A percentile compares a stretch with the other conserved stretches of the same genome.
Evolutionary conservation across 2,113 vertebrate species (phyloP).

Genomic region (Oxyruncus cristatus): DNA sequence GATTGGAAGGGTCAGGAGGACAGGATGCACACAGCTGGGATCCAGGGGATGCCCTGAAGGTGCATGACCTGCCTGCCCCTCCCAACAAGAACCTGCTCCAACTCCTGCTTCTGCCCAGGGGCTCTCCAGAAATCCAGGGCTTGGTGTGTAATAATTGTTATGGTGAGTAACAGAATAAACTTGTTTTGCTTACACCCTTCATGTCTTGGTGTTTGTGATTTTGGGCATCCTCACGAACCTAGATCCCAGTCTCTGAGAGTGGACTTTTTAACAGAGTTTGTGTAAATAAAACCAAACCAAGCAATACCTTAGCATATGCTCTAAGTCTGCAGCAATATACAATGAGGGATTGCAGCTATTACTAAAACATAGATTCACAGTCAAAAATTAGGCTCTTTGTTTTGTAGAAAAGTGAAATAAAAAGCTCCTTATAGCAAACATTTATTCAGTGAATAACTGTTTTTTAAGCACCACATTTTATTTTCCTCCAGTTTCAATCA

Average conservation of each 20-base stretch:
- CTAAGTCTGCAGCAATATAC: neutral
- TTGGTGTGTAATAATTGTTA: too few relatives aligned
- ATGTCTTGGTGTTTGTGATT: too few relatives aligned
- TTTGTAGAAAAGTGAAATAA: neutral
- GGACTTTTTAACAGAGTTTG: neutral
- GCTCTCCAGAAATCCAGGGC: too few relatives aligned
- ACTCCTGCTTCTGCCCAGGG: too few relatives aligned
- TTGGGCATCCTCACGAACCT: too few relatives aligned
- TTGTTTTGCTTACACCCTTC: too few relatives aligned
- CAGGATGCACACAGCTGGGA: too few relatives aligned
- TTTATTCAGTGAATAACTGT: neutral
- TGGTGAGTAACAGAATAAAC: too few relatives aligned
- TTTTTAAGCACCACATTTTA: neutral
- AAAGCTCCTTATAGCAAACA: neutral
- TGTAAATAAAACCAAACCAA: neutral
- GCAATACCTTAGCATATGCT: rapidly evolving
- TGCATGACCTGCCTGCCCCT: too few relatives aligned
- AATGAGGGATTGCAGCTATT: neutral
- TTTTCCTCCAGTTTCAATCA: neutral
- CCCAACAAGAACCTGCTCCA: too few relatives aligned
- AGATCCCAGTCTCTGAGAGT: neutral
- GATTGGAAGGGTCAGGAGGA: too few relatives aligned
- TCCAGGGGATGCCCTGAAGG: too few relatives aligned
- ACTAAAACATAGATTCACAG: neutral
- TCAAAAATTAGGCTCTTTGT: neutral